phyloP scores from a whole-genome alignment of 2,888 invertebrate genomes.

The Linnaemya tessellans region DNA sequence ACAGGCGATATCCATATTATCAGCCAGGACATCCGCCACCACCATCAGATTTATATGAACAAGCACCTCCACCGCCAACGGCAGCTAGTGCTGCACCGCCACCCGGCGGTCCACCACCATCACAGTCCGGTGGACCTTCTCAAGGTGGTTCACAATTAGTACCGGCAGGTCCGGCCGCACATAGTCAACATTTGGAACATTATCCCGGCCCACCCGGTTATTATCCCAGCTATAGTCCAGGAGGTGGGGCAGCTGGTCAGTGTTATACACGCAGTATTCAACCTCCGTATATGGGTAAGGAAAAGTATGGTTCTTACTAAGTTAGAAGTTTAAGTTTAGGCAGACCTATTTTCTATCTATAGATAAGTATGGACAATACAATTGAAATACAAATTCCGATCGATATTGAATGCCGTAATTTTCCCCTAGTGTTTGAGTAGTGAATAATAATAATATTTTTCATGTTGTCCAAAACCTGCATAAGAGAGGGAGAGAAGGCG shows the following conservation, averaged over 20 bases:
- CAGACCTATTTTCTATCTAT: background rate
- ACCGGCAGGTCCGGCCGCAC: slow-evolving; percentile 82
- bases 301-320: slow-evolving; percentile 82
- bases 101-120: slow-evolving; percentile 73
- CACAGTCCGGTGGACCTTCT: slow-evolving; percentile 75
- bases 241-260: slow-evolving; percentile 82
- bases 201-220: slow-evolving; percentile 85
- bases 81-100: slow-evolving; percentile 68
- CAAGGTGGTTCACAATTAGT: slow-evolving; percentile 82
- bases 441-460: too few species aligned
- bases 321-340: slow-evolving; percentile 31
- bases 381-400: too few species aligned
- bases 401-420: too few species aligned
- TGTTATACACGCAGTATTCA: slow-evolving; percentile 85
- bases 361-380: slow-evolving; percentile 43
- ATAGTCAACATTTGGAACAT: slow-evolving; percentile 84
- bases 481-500: too few species aligned
- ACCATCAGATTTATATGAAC: slow-evolving; percentile 81
- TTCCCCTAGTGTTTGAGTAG: background rate
- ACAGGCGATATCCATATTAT: slow-evolving; percentile 79
- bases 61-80: slow-evolving; percentile 74
- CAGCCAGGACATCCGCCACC: slow-evolving; percentile 78
- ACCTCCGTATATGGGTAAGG: slow-evolving; percentile 84
- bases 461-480: too few species aligned
- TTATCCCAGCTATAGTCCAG: slow-evolving; percentile 85